Conservation (phyloP, 2,888 invertebrate genomes). For the Frankliniella intonsa region DNA sequence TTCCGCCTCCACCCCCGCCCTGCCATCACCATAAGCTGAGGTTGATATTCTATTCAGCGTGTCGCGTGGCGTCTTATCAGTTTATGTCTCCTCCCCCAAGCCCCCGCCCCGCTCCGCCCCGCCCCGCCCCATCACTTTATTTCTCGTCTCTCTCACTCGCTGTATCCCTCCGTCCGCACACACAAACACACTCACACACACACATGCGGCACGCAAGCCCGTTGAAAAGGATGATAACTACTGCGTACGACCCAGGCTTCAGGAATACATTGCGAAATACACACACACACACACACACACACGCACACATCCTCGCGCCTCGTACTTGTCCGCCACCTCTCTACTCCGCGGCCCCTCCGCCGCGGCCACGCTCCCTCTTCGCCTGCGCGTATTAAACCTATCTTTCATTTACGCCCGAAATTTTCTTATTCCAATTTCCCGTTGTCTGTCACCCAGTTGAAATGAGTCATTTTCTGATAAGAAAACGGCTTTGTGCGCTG, state of each 20-base stretch:
- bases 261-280: no score
- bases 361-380: neutral
- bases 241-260: no score
- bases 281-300: no score
- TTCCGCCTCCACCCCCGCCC: neutral
- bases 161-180: neutral
- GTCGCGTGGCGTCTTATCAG: constrained; percentile 25
- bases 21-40: constrained; percentile 16
- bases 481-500: constrained; percentile 28
- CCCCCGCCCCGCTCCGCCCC: neutral
- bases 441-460: constrained; percentile 38
- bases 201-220: neutral
- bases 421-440: constrained; percentile 39
- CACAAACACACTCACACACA: neutral
- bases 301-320: no score
- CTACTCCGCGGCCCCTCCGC: no score
- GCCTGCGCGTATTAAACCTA: constrained; percentile 31
- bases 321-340: no score
- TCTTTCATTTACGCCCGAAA: constrained; percentile 39
- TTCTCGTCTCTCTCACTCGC: neutral
- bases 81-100: neutral
- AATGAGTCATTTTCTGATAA: constrained; percentile 39
- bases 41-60: constrained; percentile 26
- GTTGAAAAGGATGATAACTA: neutral
- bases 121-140: neutral